A percentile compares a stretch with the other conserved stretches of the same genome.
Conservation (phyloP, 2,113 vertebrate species). For the Etheostoma spectabile region DNA sequence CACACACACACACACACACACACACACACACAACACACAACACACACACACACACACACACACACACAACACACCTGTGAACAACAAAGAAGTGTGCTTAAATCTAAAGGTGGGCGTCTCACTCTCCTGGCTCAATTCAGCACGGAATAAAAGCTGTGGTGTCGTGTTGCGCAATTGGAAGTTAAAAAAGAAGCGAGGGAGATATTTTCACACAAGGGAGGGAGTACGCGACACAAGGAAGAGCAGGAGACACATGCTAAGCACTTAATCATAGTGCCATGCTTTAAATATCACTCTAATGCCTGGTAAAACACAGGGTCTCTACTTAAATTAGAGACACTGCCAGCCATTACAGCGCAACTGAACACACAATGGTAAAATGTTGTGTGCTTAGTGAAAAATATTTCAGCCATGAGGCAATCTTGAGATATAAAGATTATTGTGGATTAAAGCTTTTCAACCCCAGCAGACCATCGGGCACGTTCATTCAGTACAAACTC, state of each 20-base stretch:
- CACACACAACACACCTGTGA: constrained; percentile 22
- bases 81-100: constrained; percentile 49
- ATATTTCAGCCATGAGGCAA: constrained; percentile 27
- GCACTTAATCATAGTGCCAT: constrained; percentile 78
- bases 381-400: constrained; percentile 36
- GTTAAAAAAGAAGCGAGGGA: constrained; percentile 21
- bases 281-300: constrained; percentile 81
- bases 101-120: constrained; percentile 30
- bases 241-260: constrained; percentile 77
- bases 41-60: constrained; percentile 2
- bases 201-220: constrained; percentile 70
- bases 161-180: constrained; percentile 68
- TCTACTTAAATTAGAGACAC: constrained; percentile 76
- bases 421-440: constrained; percentile 40
- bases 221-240: constrained; percentile 57
- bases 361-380: constrained; percentile 58
- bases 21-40: background rate
- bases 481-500: background rate
- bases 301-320: constrained; percentile 74
- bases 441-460: constrained; percentile 39
- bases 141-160: constrained; percentile 69
- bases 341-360: constrained; percentile 58
- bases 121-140: constrained; percentile 56
- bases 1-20: constrained; percentile 31
- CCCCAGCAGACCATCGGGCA: background rate